phyloP scores from a whole-genome alignment of 2,888 invertebrate genomes.

The Hesperia comma region DNA sequence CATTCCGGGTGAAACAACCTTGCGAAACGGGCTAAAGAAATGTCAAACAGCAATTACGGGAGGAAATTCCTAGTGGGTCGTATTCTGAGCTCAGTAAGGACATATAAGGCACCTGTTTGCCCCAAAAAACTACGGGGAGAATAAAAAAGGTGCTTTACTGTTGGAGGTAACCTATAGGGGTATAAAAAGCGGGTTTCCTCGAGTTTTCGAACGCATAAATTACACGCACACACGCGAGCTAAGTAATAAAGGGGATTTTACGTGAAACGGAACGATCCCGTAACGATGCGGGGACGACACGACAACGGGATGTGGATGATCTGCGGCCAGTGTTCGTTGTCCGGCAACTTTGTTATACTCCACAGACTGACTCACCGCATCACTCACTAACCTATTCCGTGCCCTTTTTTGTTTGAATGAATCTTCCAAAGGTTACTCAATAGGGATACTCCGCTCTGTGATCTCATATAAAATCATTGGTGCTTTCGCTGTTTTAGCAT shows the following conservation, averaged over 20 bases:
- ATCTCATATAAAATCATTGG: too few species aligned
- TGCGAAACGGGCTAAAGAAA: constrained; percentile 31
- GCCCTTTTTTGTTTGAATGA: too few species aligned
- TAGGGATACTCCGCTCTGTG: too few species aligned
- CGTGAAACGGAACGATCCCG: constrained; percentile 60
- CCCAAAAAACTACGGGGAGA: constrained; percentile 32
- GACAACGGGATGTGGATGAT: constrained; percentile 52
- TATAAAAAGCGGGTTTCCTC: constrained; percentile 47
- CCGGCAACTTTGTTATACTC: constrained; percentile 61
- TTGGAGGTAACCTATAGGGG: constrained; percentile 36
- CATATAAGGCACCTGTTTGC: constrained; percentile 37
- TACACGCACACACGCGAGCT: constrained; percentile 56
- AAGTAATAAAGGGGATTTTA: constrained; percentile 70
- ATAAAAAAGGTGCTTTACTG: constrained; percentile 36
- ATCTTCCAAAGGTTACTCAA: too few species aligned
- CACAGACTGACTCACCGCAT: too few species aligned
- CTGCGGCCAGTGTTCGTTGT: constrained; percentile 35
- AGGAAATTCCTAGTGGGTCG: constrained; percentile 32
- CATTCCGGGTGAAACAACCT: constrained; percentile 15
- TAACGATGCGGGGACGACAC: constrained; percentile 55
- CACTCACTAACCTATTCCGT: too few species aligned
- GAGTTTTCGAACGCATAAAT: constrained; percentile 59
- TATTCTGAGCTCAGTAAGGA: constrained; percentile 30
- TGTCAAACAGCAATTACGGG: constrained; percentile 36
- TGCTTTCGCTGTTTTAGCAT: too few species aligned